phyloP scores from a whole-genome alignment of 2,888 invertebrate species.

The Drosophila anomalata region DNA sequence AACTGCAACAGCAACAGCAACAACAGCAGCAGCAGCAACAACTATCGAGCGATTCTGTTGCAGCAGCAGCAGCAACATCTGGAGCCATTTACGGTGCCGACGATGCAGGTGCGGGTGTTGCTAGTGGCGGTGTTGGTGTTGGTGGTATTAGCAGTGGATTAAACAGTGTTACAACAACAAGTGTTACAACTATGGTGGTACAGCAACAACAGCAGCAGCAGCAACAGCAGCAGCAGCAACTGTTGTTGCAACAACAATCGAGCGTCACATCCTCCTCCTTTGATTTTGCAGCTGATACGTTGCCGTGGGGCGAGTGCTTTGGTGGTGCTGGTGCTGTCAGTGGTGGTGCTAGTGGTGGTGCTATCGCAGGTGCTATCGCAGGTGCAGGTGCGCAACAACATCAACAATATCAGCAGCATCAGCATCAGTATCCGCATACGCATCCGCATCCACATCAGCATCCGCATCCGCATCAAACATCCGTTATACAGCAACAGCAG shows the following conservation, averaged over 20 bases:
- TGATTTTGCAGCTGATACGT: constrained; percentile 52
- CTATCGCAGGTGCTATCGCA: constrained; percentile 28
- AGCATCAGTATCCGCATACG: constrained; percentile 48
- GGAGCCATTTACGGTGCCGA: constrained; percentile 69
- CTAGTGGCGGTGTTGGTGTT: constrained; percentile 45
- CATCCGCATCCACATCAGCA: constrained; percentile 56
- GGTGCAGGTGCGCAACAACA: constrained; percentile 61
- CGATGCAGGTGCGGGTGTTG: constrained; percentile 71
- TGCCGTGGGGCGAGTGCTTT: constrained; percentile 21
- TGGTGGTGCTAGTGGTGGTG: constrained; percentile 25
- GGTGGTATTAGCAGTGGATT: constrained; percentile 58
- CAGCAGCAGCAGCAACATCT: constrained; percentile 21
- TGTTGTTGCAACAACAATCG: constrained; percentile 45
- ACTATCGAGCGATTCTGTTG: constrained; percentile 9
- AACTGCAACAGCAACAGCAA: constrained; percentile 7
- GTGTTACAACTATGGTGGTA: constrained; percentile 21
- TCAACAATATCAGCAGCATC: constrained; percentile 46
- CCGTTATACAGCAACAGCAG: constrained; percentile 78
- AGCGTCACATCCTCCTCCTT: constrained; percentile 11
- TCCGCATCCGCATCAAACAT: constrained; percentile 72
- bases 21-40: constrained; percentile 20
- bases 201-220: constrained; percentile 32
- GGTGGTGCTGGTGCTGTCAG: constrained; percentile 19
- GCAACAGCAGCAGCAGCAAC: constrained; percentile 33
- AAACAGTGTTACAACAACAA: constrained; percentile 33